phyloP scores from a whole-genome alignment of 2,888 invertebrate species.

The Sinelater perroti region DNA sequence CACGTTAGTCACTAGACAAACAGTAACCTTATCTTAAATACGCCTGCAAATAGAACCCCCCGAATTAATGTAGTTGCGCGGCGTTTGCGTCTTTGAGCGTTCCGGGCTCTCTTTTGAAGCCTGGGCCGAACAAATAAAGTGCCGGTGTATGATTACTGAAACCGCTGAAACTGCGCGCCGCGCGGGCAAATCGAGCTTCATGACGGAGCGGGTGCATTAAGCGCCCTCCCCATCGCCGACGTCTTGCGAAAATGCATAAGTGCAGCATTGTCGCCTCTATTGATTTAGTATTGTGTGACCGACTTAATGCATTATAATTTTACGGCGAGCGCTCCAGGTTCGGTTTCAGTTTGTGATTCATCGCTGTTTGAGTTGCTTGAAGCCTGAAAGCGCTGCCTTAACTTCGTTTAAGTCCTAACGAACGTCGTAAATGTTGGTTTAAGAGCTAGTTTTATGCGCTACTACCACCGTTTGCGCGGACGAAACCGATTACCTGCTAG shows the following conservation, averaged over 20 bases:
- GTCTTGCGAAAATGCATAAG: conserved; percentile 21
- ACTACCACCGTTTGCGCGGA: conserved; percentile 4
- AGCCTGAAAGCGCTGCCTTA: conserved; percentile 22
- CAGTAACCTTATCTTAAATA: conserved; percentile 57
- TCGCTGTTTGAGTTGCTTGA: conserved; percentile 25
- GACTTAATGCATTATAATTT: conserved; percentile 50
- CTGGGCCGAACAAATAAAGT: too few relatives aligned
- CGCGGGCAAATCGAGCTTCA: too few relatives aligned
- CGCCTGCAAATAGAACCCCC: conserved; percentile 52
- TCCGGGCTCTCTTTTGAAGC: too few relatives aligned
- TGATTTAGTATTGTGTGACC: conserved; percentile 45
- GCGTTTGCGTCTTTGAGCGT: conserved; percentile 31
- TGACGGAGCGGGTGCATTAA: background rate
- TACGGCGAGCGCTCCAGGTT: conserved; percentile 45
- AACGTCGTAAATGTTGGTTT: conserved; percentile 22
- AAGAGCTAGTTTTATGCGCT: conserved; percentile 17
- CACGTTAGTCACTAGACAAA: conserved; percentile 58
- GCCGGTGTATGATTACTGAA: too few relatives aligned
- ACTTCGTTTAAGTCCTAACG: conserved; percentile 20
- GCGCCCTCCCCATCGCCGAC: background rate
- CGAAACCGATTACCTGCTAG: too few relatives aligned
- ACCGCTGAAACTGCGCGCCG: too few relatives aligned
- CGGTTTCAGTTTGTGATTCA: conserved; percentile 46
- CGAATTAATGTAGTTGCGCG: conserved; percentile 34
- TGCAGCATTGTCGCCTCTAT: conserved; percentile 33